Conservation (phyloP, 2,797 vertebrate species). For the Balearica regulorum region DNA sequence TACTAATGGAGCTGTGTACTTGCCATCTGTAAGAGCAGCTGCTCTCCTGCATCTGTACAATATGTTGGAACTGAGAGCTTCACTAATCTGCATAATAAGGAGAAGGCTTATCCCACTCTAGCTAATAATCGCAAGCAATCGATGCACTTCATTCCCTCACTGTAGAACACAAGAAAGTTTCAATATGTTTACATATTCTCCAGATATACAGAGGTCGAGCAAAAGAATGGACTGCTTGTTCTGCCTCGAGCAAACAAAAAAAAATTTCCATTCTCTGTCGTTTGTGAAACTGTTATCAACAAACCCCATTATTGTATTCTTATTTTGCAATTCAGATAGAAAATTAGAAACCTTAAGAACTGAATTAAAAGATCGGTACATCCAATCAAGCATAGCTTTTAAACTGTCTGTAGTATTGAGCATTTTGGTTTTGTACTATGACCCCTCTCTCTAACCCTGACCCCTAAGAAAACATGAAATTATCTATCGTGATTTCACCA, state of each 20-base stretch:
- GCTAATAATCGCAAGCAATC: conserved; percentile 99
- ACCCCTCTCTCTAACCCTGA: background rate
- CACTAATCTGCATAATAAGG: conserved; percentile 99
- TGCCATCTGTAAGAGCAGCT: conserved; percentile 99
- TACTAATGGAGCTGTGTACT: conserved; percentile 99
- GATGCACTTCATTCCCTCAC: conserved; percentile 98
- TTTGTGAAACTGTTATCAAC: conserved; percentile 78
- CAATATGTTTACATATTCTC: conserved; percentile 78
- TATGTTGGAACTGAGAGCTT: conserved; percentile 97
- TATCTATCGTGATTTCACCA: background rate
- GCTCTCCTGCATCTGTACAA: conserved; percentile 99
- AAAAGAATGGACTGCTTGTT: conserved; percentile 81
- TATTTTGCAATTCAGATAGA: conserved; percentile 53
- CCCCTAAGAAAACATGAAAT: background rate
- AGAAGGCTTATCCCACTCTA: conserved; percentile 99
- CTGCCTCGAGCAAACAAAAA: conserved; percentile 78
- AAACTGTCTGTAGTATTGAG: conserved; percentile 8
- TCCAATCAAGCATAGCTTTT: conserved; percentile 41
- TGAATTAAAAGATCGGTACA: background rate
- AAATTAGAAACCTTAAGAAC: background rate
- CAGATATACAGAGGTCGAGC: conserved; percentile 81
- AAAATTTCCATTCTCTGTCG: conserved; percentile 66
- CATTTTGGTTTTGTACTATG: background rate
- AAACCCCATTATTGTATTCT: conserved; percentile 70
- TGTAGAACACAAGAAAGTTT: conserved; percentile 83